Base-by-base conservation (phyloP, 2,797 vertebrate genomes). In the Tolypeutes matacus region DNA sequence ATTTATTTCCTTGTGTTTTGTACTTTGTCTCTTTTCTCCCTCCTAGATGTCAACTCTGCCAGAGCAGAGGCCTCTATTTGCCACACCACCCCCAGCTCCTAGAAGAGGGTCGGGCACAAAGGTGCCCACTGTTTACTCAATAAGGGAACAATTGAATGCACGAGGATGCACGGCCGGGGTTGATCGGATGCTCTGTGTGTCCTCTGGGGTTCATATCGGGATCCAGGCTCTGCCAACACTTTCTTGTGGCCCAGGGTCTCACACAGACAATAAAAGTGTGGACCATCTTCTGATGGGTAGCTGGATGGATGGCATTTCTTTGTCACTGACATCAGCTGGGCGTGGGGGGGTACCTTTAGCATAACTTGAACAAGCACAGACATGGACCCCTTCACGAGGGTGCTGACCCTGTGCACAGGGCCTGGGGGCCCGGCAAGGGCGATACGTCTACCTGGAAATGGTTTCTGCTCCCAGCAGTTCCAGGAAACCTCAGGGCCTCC, bases 141-240 rank as follows among this genome's bases (percentile, higher is more conserved):
- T 11, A 49, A 36, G 11, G 1, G 3, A 76, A 73, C n/a, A 58
- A 27, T 34, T 8, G 34, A 58, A 69, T 0, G 5, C 23, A 21
- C 20, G 17, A 31, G 60, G 8, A 21, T 36, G 10, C 13, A 5
- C 65, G 85, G 36, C 23, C 46, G 53, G 36, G 36, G 5, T 69
- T 1, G 18, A 3, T 36, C 49, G 31, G 46, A 65, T 42, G 78
- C n/a, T 25, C 36, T 36, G 0, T 5, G 12, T 7, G 14, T 56
- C 69, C 70, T 42, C 75, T 58, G 4, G 3, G 42, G 62, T 25
- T 87, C 49, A 1, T 36, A 3, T 21, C 2, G 89, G 67, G 89
- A 91, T 39, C 72, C 21, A 49, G 91, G 67, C 27, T 95, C 81
- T 86, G 81, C 58, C 73, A 80, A 39, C 88, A 72, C 29, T 76